phyloP scores from a whole-genome alignment of 2,113 vertebrate genomes.

The Lamprologus lemairii region DNA sequence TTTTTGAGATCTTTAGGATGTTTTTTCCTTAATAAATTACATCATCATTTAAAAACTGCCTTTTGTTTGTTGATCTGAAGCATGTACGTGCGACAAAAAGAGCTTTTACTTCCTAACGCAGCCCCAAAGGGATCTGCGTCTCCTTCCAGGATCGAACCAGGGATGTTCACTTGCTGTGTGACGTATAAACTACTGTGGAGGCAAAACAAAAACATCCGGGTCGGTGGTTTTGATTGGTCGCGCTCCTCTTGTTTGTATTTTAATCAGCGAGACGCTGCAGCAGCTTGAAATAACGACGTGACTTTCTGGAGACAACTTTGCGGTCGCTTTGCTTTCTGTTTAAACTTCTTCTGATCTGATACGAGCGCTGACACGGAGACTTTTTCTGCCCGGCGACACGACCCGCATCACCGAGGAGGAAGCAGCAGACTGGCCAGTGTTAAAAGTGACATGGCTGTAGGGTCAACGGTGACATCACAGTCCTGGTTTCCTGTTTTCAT shows the following conservation, averaged over 20 bases:
- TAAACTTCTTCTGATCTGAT: background rate
- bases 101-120: background rate
- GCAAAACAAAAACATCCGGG: background rate
- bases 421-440: background rate
- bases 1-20: background rate
- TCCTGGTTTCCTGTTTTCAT: background rate
- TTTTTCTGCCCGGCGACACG: accelerated
- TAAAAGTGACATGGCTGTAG: accelerated
- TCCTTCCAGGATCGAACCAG: background rate
- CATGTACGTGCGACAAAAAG: background rate
- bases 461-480: accelerated
- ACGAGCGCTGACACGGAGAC: no score
- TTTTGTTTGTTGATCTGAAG: background rate
- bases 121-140: background rate
- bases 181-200: background rate
- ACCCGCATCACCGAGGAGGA: background rate
- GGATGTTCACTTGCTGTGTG: background rate
- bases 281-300: accelerated
- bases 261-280: background rate
- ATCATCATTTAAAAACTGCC: accelerated
- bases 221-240: background rate
- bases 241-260: background rate
- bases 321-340: background rate
- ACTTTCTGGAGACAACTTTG: background rate
- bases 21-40: background rate